Percentiles rank a stretch among this genome's conserved stretches.
These are phyloP conservation scores for Leuciscus idus DNA, from an alignment of 2,113 vertebrate species.

Conservation along the genomic window DNA sequence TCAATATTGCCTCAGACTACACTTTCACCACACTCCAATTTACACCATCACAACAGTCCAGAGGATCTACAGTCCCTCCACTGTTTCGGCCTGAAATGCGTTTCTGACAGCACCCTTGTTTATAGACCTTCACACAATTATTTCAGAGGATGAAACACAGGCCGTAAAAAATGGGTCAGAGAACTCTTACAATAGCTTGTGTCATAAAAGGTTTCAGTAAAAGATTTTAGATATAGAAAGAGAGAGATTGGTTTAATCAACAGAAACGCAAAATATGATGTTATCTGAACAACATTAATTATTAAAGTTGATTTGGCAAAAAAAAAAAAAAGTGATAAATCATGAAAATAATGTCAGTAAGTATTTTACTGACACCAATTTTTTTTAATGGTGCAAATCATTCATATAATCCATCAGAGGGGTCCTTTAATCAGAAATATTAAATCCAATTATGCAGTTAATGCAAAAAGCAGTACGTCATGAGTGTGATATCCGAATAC, in stretches of 20 bases:
- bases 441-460: background rate
- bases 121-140: conserved; percentile 47
- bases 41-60: conserved; percentile 25
- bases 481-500: background rate
- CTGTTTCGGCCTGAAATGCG: conserved; percentile 46
- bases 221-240: background rate
- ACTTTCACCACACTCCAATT: conserved; percentile 29
- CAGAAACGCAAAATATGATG: too few relatives aligned
- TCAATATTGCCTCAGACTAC: conserved; percentile 23
- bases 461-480: background rate
- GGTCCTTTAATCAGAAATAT: too few relatives aligned
- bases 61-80: conserved; percentile 12
- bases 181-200: background rate
- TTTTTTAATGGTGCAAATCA: too few relatives aligned
- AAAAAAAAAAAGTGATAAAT: too few relatives aligned
- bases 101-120: conserved; percentile 47
- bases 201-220: background rate
- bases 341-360: too few relatives aligned
- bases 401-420: too few relatives aligned
- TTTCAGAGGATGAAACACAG: background rate
- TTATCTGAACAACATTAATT: too few relatives aligned
- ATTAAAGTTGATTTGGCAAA: too few relatives aligned
- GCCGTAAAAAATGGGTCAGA: background rate
- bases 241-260: too few relatives aligned
- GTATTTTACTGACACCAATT: too few relatives aligned